Evolutionary conservation across 1,140 invertebrate species (phyloP).

Genomic region (Ericerus pela): DNA sequence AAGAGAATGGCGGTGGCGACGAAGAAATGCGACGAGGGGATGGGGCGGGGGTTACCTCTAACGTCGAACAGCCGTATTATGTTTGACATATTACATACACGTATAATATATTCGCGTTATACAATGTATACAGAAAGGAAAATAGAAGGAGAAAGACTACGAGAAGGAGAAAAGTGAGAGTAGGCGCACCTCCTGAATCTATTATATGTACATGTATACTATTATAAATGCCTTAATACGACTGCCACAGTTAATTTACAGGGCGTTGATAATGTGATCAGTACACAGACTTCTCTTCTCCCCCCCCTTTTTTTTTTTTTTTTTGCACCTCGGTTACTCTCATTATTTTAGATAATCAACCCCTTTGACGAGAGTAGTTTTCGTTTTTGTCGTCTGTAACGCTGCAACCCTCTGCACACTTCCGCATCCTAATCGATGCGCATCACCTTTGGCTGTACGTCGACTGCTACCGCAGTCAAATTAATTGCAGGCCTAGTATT

Average conservation of each 20-base stretch:
- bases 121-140: no score
- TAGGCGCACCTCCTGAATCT: neutral
- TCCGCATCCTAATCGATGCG: no score
- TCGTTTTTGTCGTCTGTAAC: no score
- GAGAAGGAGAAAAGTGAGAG: no score
- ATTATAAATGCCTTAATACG: slow-evolving; percentile 5
- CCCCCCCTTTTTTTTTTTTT: neutral
- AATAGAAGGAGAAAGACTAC: no score
- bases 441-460: no score
- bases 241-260: slow-evolving; percentile 10
- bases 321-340: neutral
- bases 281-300: no score
- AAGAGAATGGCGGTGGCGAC: neutral
- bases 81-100: neutral
- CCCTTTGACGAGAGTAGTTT: slow-evolving; percentile 9
- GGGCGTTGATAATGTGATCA: slow-evolving; percentile 6
- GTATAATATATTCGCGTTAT: neutral
- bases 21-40: no score
- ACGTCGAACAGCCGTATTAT: neutral
- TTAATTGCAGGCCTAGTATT: no score
- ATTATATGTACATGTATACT: neutral
- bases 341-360: slow-evolving; percentile 8
- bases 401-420: no score
- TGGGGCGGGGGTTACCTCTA: neutral
- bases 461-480: no score